phyloP scores from a whole-genome alignment of 2,113 vertebrate species.

The Leucoraja erinaceus region DNA sequence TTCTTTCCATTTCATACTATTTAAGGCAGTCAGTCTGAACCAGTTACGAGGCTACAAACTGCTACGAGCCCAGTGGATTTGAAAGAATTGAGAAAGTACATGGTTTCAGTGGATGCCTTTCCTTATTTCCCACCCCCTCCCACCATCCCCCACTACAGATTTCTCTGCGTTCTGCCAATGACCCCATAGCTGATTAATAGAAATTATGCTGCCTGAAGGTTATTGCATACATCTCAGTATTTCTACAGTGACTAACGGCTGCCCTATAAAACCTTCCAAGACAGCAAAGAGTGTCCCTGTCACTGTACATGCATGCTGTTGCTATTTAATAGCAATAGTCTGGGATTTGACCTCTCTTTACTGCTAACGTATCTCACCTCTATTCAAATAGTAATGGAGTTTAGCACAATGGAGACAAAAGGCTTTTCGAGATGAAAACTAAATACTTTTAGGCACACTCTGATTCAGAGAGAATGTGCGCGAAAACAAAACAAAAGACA shows the following conservation, averaged over 20 bases:
- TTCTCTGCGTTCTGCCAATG: slow-evolving; percentile 22
- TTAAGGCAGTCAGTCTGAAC: slow-evolving; percentile 22
- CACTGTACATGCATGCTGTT: background rate
- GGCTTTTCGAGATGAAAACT: background rate
- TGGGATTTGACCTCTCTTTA: slow-evolving; percentile 5
- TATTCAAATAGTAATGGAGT: background rate
- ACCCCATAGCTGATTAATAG: slow-evolving; percentile 38
- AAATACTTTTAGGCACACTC: background rate
- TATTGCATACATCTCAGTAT: slow-evolving; percentile 19
- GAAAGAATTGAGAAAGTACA: slow-evolving; percentile 20
- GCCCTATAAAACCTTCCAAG: slow-evolving; percentile 35
- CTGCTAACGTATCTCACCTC: background rate
- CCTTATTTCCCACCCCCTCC: background rate
- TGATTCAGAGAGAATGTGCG: background rate
- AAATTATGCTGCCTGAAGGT: slow-evolving; percentile 36
- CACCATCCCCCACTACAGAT: slow-evolving; percentile 1
- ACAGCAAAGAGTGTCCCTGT: slow-evolving; percentile 17
- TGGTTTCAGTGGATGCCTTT: slow-evolving; percentile 25
- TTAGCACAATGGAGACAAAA: background rate
- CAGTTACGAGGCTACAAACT: slow-evolving; percentile 17
- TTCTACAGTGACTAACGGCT: slow-evolving; percentile 33
- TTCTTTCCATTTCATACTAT: slow-evolving; percentile 9
- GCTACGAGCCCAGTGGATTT: background rate
- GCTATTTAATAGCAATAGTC: slow-evolving; percentile 16
- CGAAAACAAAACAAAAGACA: background rate